Evolutionary conservation across 2,888 invertebrate genomes (phyloP).

Genomic region (Cantharis rustica): DNA sequence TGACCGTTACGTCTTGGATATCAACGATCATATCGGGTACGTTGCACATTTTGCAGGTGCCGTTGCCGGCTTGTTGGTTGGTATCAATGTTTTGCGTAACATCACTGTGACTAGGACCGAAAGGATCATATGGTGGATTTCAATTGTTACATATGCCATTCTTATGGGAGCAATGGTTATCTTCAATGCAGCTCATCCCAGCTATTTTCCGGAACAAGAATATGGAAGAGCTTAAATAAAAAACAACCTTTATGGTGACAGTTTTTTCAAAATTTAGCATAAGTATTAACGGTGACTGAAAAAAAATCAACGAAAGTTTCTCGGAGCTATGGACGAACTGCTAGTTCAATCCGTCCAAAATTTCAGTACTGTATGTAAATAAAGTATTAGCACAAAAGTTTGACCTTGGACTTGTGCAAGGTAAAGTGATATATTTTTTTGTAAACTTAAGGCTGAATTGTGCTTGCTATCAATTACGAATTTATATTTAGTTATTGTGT

Average conservation of each 20-base stretch:
- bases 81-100: slow-evolving; percentile 67
- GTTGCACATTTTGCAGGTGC: slow-evolving; percentile 94
- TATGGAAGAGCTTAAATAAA: neutral
- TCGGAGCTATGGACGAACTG: neutral
- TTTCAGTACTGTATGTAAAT: neutral
- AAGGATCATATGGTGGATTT: slow-evolving; percentile 63
- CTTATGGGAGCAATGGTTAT: slow-evolving; percentile 60
- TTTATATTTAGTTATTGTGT: neutral
- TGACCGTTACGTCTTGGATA: slow-evolving; percentile 75
- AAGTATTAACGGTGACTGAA: neutral
- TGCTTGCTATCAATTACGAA: neutral
- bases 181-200: slow-evolving; percentile 58
- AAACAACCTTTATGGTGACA: neutral
- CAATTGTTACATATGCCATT: slow-evolving; percentile 56
- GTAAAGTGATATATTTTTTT: neutral
- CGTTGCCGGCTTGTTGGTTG: slow-evolving; percentile 77
- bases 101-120: slow-evolving; percentile 65
- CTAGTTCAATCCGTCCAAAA: neutral
- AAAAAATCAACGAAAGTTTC: neutral
- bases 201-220: slow-evolving; percentile 46
- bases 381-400: neutral
- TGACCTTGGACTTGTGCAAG: neutral
- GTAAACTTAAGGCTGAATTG: neutral
- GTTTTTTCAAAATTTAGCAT: neutral
- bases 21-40: slow-evolving; percentile 84